Evolutionary conservation across 2,888 invertebrate species (phyloP).

Genomic region (Nomada ruficornis): DNA sequence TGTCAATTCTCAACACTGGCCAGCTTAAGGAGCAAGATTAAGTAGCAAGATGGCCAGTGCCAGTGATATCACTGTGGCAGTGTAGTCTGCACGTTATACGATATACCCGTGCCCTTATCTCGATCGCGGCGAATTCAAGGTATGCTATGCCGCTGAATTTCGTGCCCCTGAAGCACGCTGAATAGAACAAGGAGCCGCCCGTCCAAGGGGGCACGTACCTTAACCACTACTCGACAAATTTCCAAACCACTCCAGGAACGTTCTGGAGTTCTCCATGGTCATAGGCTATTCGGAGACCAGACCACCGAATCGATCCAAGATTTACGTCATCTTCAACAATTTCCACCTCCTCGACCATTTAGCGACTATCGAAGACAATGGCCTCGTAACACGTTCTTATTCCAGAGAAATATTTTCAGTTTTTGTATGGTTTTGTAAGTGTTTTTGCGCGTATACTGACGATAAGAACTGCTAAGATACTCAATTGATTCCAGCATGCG

Average conservation of each 20-base stretch:
- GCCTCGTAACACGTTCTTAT: background rate
- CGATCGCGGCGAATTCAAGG: slow-evolving; percentile 57
- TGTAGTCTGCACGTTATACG: slow-evolving; percentile 33
- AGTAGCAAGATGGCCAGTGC: background rate
- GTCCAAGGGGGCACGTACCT: slow-evolving; percentile 56
- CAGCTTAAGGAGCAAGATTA: background rate
- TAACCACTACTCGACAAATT: slow-evolving; percentile 61
- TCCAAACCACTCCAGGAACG: slow-evolving; percentile 56
- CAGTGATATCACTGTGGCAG: background rate
- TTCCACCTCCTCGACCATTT: slow-evolving; percentile 1
- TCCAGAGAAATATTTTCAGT: background rate
- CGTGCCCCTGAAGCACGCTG: slow-evolving; percentile 58
- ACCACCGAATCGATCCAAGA: slow-evolving; percentile 43
- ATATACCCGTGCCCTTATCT: slow-evolving; percentile 52
- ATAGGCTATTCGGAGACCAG: slow-evolving; percentile 24
- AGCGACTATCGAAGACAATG: background rate
- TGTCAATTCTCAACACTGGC: no score
- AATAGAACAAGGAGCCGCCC: slow-evolving; percentile 52
- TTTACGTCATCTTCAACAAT: slow-evolving; percentile 21
- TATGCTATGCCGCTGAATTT: slow-evolving; percentile 58
- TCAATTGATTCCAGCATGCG: no score
- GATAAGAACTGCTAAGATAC: no score
- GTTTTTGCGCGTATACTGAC: no score
- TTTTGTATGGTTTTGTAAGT: no score
- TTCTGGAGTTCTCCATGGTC: slow-evolving; percentile 25